Conservation (phyloP, 2,113 vertebrate species). For the Embiotoca jacksoni region DNA sequence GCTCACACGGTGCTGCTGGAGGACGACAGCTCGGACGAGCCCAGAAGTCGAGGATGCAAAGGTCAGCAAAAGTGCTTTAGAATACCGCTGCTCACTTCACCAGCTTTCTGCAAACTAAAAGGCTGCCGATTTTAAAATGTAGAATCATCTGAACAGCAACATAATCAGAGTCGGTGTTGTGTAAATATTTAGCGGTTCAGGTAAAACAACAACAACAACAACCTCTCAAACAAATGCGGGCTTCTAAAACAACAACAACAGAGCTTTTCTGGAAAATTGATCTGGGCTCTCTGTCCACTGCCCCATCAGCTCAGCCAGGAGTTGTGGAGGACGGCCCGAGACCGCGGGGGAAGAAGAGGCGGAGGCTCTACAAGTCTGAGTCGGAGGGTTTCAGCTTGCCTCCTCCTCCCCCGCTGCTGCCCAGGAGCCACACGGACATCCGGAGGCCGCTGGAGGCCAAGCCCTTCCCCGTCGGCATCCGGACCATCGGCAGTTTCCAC, state of each 20-base stretch:
- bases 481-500: slow-evolving; percentile 76
- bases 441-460: slow-evolving; percentile 67
- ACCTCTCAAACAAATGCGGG: too few species aligned
- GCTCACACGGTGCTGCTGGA: slow-evolving; percentile 90
- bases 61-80: not conserved
- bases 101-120: not conserved
- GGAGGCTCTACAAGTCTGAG: slow-evolving; percentile 84
- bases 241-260: too few species aligned
- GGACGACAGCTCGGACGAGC: slow-evolving; percentile 86
- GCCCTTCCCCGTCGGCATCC: slow-evolving; percentile 72
- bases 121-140: too few species aligned
- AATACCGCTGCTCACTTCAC: not conserved
- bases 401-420: slow-evolving; percentile 47
- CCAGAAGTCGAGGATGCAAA: slow-evolving; percentile 58
- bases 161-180: too few species aligned
- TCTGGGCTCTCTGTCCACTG: too few species aligned
- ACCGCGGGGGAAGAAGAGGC: slow-evolving; percentile 73
- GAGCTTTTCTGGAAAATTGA: too few species aligned
- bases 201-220: too few species aligned
- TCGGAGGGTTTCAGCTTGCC: slow-evolving; percentile 73
- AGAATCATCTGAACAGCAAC: too few species aligned
- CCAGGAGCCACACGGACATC: slow-evolving; percentile 53
- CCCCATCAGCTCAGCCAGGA: slow-evolving; percentile 26
- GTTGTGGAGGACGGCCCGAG: slow-evolving; percentile 59
- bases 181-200: too few species aligned